Evolutionary conservation across 2,113 vertebrate species (phyloP).

Genomic region (Oophaga pumilio): DNA sequence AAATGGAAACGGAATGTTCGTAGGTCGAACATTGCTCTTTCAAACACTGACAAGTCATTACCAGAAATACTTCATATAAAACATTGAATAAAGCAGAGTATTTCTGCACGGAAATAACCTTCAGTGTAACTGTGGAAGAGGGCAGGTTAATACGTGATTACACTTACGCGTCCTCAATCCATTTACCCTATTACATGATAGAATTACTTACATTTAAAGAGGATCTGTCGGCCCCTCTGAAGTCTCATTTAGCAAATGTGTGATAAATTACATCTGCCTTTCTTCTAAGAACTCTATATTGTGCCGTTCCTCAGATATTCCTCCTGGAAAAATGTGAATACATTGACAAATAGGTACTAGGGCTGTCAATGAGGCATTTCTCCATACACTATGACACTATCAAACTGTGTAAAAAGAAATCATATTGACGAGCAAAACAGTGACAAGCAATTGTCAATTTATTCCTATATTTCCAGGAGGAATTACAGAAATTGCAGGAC

Average conservation of each 20-base stretch:
- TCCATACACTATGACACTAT: no score
- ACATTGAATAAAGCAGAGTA: not conserved
- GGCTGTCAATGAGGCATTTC: not conserved
- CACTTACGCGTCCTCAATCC: not conserved
- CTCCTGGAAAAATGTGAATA: not conserved
- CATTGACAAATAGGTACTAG: no score
- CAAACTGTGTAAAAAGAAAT: no score
- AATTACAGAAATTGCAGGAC: not conserved
- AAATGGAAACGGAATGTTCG: not conserved
- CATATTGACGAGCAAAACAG: no score
- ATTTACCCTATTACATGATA: not conserved
- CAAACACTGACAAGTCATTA: not conserved
- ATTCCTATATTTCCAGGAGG: not conserved
- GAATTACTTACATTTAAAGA: not conserved
- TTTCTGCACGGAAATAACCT: not conserved
- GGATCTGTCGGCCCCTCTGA: not conserved
- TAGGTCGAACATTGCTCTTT: not conserved
- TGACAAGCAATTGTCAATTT: no score
- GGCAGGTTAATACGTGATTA: not conserved
- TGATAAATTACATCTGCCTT: not conserved
- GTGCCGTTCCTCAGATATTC: not conserved
- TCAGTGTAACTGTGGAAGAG: not conserved
- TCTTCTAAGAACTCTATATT: not conserved
- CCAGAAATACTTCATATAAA: not conserved
- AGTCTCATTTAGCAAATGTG: not conserved